Base-by-base conservation (phyloP, 2,888 invertebrate genomes). In the Drosophila sordidula region DNA sequence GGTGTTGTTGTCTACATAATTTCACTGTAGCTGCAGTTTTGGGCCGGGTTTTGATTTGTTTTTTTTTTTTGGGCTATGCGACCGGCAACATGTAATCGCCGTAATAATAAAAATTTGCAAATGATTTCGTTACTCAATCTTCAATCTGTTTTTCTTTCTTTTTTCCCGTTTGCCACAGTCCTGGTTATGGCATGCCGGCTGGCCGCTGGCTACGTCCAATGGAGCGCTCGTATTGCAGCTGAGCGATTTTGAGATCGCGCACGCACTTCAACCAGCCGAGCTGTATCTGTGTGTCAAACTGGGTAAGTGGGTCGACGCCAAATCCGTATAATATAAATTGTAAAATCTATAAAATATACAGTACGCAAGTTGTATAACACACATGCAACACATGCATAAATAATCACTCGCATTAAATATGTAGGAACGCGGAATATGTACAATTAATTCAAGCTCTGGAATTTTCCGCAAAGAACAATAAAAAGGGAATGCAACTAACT, bases 221-320 rank as follows among this genome's bases (percentile, higher is more conserved):
- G 93, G 93, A 89, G 95, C 94, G 80, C 92, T 95, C 89, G 93
- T 94, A 83, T 92, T 95, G 81, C 95, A 95, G 88, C 92, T 95
- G 88, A 94, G 94, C 76, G 94, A 94, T 81, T 93, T 95, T 90
- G 94, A 94, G 89, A 63, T 85, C 63, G 93, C 94, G 73, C 93
- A 94, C 74, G 92, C 93, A 79, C 92, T 95, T 78, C 93, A 94
- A 87, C 93, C 94, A 88, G 93, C 93, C 89, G 95, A 95, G 92
- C 94, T 94, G 91, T 95, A 94, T 93, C 92, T 95, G 80, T 95
- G 95, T 92, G 93, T 95, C 81, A 93, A 91, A 88, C 84, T 90
- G 88, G 90, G 91, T 90, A 83, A 83, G 83, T 83, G 87, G 80
- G 72, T 78, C 78, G 66, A 36, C 32, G 4, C 11, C 11, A 32